Conservation (phyloP, 1,140 invertebrate genomes). For the Anthonomus grandis region DNA sequence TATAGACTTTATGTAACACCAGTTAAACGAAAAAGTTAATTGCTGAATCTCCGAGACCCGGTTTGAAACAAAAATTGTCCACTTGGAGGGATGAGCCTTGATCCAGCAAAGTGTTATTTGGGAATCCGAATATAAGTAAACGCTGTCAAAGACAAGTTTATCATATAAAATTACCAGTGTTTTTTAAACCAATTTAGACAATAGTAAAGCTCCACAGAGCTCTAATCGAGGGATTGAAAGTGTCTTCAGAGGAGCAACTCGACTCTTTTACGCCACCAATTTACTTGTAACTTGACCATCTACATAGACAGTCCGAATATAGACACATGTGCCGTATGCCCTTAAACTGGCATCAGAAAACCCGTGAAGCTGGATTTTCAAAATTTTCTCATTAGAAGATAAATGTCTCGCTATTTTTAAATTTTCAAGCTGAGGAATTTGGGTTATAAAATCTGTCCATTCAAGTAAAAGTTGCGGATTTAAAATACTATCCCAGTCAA, state of each 20-base stretch:
- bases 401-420: no score
- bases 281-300: background rate
- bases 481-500: no score
- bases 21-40: constrained; percentile 8
- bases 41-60: constrained; percentile 16
- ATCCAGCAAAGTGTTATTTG: constrained; percentile 10
- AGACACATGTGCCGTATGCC: constrained; percentile 42
- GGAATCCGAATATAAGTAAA: constrained; percentile 8
- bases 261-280: constrained; percentile 18
- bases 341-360: constrained; percentile 43
- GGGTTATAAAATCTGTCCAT: no score
- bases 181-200: constrained; percentile 13
- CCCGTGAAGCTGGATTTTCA: constrained; percentile 26
- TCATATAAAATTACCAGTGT: background rate
- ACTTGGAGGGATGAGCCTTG: background rate
- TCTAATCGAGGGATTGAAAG: constrained; percentile 30
- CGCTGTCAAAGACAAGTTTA: background rate
- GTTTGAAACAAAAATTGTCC: constrained; percentile 16
- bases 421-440: no score
- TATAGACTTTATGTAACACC: constrained; percentile 28
- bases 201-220: constrained; percentile 26
- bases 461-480: no score
- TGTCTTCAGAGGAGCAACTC: constrained; percentile 26
- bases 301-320: constrained; percentile 29
- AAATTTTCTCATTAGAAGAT: no score